Conservation (phyloP, 2,888 invertebrate species). For the Polymixis flavicincta region DNA sequence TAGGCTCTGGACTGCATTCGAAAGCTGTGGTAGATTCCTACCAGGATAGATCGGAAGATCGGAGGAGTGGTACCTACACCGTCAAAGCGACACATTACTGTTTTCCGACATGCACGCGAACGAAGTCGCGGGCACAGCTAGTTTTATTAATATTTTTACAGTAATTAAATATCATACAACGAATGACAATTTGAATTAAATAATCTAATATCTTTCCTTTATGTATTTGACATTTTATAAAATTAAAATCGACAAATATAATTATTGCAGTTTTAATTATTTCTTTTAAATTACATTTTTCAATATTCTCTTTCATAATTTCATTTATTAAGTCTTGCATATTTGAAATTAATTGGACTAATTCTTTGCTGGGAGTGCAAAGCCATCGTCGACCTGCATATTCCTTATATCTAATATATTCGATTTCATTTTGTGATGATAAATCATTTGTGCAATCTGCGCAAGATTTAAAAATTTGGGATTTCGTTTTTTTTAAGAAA, state of each 20-base stretch:
- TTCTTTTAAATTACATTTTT: constrained; percentile 45
- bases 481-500: constrained; percentile 39
- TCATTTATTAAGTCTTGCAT: constrained; percentile 46
- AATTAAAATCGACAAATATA: constrained; percentile 34
- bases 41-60: no score
- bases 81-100: no score
- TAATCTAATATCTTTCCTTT: constrained; percentile 13
- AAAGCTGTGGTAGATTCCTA: no score
- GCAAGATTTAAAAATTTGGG: constrained; percentile 19
- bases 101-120: no score
- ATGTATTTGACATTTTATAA: constrained; percentile 38
- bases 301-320: constrained; percentile 35
- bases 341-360: constrained; percentile 32
- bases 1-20: no score
- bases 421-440: neutral
- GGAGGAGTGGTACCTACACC: no score
- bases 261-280: constrained; percentile 39
- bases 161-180: constrained; percentile 28
- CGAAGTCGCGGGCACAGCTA: no score
- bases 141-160: constrained; percentile 44
- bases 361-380: constrained; percentile 46
- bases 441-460: constrained; percentile 12
- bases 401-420: constrained; percentile 46
- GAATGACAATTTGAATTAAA: constrained; percentile 13
- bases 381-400: constrained; percentile 60